phyloP scores from a whole-genome alignment of 92 coral and sea anemone genomes.

The Chrysogorgia sp. region DNA sequence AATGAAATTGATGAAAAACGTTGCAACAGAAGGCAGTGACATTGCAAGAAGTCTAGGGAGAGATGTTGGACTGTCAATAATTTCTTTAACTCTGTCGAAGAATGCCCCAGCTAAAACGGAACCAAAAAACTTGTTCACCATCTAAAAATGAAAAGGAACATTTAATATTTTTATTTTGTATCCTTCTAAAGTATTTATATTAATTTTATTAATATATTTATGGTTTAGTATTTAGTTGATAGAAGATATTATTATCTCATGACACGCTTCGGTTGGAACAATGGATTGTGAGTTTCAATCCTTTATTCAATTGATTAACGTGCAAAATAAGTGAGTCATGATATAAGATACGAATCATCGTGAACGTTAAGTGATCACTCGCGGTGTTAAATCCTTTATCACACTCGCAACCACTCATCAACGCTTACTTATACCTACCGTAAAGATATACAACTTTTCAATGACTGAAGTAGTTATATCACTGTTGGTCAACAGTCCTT shows the following conservation, averaged over 20 bases:
- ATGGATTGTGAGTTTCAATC: not conserved
- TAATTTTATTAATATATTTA: too few species aligned
- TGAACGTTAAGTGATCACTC: not conserved
- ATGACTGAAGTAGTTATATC: slow-evolving; percentile 78
- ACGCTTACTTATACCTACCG: slow-evolving; percentile 52
- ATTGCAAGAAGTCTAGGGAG: slow-evolving; percentile 73
- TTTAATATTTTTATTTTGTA: not conserved
- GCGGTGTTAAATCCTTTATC: too few species aligned
- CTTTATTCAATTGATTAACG: too few species aligned
- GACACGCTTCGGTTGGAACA: not conserved
- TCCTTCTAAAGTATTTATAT: not conserved
- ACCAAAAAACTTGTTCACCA: slow-evolving; percentile 85
- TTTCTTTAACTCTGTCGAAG: slow-evolving; percentile 57
- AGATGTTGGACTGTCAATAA: slow-evolving; percentile 63
- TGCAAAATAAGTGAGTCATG: too few species aligned
- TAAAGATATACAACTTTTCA: slow-evolving; percentile 86
- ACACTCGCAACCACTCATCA: not conserved
- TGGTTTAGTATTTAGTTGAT: too few species aligned
- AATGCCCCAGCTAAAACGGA: slow-evolving; percentile 75
- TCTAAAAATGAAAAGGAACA: slow-evolving; percentile 42
- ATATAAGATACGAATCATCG: not conserved
- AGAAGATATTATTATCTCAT: too few species aligned
- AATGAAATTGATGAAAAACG: slow-evolving; percentile 78
- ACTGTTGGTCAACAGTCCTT: slow-evolving; percentile 76
- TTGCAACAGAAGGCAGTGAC: slow-evolving; percentile 83